phyloP scores from a whole-genome alignment of 2,888 invertebrate genomes.

The Rhogogaster chlorosoma region DNA sequence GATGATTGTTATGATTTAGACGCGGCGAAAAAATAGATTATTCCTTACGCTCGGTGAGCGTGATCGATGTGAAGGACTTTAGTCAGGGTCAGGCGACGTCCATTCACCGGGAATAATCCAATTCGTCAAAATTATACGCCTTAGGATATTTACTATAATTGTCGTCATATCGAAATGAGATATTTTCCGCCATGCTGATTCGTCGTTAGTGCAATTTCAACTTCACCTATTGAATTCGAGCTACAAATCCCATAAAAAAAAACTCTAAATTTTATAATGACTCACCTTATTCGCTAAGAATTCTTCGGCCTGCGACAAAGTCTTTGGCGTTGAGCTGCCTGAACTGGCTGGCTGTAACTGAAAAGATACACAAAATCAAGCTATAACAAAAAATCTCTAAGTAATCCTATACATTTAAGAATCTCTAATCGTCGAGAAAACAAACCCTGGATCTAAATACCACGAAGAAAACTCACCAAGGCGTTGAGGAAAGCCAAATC shows the following conservation, averaged over 20 bases:
- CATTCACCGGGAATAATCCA: constrained; percentile 2
- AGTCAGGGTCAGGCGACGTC: neutral
- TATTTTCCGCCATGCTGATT: neutral
- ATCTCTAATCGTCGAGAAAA: neutral
- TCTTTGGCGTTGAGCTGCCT: constrained; percentile 64
- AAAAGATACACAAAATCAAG: constrained; percentile 16
- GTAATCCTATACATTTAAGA: neutral
- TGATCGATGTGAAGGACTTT: constrained; percentile 31
- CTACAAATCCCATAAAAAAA: neutral
- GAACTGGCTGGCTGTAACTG: constrained; percentile 69
- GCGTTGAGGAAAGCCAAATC: constrained; percentile 83
- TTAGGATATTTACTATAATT: neutral
- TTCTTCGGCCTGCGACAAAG: constrained; percentile 73
- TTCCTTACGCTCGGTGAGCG: neutral
- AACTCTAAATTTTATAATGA: neutral
- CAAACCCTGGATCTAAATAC: neutral
- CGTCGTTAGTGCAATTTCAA: neutral
- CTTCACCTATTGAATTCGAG: neutral
- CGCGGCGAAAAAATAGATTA: constrained; percentile 11
- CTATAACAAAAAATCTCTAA: neutral
- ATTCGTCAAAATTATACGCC: constrained; percentile 3
- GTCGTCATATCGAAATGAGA: neutral
- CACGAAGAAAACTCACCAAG: constrained; percentile 78
- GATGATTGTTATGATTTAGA: constrained; percentile 30
- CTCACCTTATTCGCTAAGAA: constrained; percentile 73